These are phyloP conservation scores for Pterois miles DNA, from an alignment of 2,797 vertebrate species.

Conservation along the genomic window DNA sequence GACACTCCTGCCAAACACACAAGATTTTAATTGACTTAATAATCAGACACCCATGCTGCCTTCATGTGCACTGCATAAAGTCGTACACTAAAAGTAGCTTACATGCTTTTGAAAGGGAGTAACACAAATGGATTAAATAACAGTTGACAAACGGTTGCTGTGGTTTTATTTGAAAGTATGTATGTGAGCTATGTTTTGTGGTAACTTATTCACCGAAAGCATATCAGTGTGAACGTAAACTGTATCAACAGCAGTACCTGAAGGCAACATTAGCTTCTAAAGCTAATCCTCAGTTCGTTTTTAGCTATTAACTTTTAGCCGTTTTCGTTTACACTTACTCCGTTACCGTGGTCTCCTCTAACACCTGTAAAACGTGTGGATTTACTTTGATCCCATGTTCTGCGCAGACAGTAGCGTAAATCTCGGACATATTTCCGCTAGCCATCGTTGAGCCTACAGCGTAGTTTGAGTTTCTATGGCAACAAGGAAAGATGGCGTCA, in stretches of 20 bases:
- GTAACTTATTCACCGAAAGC: not conserved
- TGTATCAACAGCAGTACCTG: not conserved
- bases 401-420: slow-evolving; percentile 79
- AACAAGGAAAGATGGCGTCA: not conserved
- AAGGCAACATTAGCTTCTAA: slow-evolving; percentile 12
- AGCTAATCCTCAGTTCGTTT: not conserved
- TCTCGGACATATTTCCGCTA: not conserved
- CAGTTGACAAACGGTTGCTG: too few species aligned
- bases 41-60: not conserved
- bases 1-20: slow-evolving; percentile 33
- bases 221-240: not conserved
- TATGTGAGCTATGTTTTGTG: not conserved
- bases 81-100: too few species aligned
- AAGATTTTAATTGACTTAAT: not conserved
- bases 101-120: too few species aligned
- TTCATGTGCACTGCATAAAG: not conserved
- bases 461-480: slow-evolving; percentile 26
- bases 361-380: slow-evolving; percentile 66
- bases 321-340: slow-evolving; percentile 28
- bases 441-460: accelerated
- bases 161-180: not conserved
- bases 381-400: slow-evolving; percentile 70
- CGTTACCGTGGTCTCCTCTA: slow-evolving; percentile 62
- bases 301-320: not conserved
- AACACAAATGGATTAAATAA: too few species aligned